Conservation (phyloP, 2,888 invertebrate genomes). For the Drosophila greeni region DNA sequence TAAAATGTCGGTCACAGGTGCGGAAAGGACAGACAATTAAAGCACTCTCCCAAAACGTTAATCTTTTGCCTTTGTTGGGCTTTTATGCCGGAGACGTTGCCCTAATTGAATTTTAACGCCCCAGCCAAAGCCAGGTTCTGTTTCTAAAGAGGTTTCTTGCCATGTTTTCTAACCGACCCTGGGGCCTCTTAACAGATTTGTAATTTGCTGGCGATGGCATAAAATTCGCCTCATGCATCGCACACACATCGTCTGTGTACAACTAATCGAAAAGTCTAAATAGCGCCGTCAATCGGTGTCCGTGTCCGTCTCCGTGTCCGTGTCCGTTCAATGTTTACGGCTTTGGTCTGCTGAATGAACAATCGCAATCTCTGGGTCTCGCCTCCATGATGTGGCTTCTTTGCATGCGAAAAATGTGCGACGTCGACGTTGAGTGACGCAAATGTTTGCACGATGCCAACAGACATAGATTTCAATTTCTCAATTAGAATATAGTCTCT, state of each 20-base stretch:
- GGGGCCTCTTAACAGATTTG: conserved; percentile 43
- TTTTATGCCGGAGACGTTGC: conserved; percentile 29
- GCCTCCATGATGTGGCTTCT: conserved; percentile 31
- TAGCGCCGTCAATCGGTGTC: conserved; percentile 29
- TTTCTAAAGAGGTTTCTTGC: conserved; percentile 22
- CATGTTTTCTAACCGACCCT: conserved; percentile 26
- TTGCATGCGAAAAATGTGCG: conserved; percentile 40
- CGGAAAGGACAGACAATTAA: conserved; percentile 31
- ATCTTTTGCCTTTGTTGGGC: conserved; percentile 15
- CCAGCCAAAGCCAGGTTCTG: conserved; percentile 11
- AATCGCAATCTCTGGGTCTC: conserved; percentile 22
- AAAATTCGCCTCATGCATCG: conserved; percentile 10
- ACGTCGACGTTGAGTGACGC: conserved; percentile 29
- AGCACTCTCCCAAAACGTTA: conserved; percentile 20
- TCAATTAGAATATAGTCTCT: conserved; percentile 47
- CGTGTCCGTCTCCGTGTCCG: conserved; percentile 1
- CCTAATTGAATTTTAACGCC: conserved; percentile 72
- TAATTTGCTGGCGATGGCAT: conserved; percentile 43
- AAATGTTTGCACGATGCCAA: conserved; percentile 32
- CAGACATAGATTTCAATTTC: conserved; percentile 40
- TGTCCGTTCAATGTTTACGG: conserved; percentile 46
- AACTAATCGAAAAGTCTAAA: conserved; percentile 53
- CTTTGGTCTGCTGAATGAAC: conserved; percentile 31
- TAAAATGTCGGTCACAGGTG: conserved; percentile 31
- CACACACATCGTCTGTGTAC: conserved; percentile 7